A percentile compares a stretch with the other conserved stretches of the same genome.
phyloP scores from a whole-genome alignment of 2,113 vertebrate species.

The Crypturellus undulatus region DNA sequence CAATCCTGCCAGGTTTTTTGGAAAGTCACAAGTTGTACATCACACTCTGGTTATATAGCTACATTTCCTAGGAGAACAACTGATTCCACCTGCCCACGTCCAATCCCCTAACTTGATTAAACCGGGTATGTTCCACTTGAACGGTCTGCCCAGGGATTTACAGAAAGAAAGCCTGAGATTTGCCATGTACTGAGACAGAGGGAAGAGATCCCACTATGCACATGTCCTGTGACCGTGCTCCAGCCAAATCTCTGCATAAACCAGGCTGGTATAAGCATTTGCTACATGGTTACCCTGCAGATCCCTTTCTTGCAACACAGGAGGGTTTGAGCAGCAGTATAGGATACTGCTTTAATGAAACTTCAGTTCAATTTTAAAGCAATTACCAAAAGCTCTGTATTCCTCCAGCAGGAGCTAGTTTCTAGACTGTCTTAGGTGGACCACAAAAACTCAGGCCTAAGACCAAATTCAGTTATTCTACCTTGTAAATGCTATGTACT shows the following conservation, averaged over 20 bases:
- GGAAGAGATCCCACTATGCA: neutral
- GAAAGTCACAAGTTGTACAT: neutral
- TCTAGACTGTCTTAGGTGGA: neutral
- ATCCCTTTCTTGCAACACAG: neutral
- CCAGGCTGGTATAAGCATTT: neutral
- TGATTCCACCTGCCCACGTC: neutral
- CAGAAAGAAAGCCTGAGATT: neutral
- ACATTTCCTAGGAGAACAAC: neutral
- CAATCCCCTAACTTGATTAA: neutral
- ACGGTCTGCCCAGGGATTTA: neutral
- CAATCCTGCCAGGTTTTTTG: neutral
- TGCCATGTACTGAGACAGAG: neutral
- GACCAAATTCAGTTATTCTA: neutral
- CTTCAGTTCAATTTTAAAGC: neutral
- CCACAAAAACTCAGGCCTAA: neutral
- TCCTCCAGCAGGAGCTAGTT: neutral
- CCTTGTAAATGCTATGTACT: neutral
- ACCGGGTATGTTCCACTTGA: neutral
- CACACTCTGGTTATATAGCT: too few species aligned
- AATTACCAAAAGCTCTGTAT: neutral
- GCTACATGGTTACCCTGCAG: neutral
- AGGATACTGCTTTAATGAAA: neutral
- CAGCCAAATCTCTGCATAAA: neutral
- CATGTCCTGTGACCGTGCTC: neutral
- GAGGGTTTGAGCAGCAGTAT: neutral